Conservation (phyloP, 92 coral and sea anemone genomes). For the Phymanthus crucifer region DNA sequence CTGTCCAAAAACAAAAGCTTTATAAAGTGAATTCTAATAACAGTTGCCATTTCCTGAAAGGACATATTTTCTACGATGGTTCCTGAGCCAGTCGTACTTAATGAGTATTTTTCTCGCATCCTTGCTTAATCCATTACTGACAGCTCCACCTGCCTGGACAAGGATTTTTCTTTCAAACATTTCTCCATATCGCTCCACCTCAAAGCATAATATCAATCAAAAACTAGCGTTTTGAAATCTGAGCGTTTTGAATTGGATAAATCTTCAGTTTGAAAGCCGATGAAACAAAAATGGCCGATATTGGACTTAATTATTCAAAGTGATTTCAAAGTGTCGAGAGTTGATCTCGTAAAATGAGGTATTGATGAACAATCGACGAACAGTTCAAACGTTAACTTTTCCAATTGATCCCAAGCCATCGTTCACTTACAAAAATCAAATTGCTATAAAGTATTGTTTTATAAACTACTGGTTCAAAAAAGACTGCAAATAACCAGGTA, state of each 20-base stretch:
- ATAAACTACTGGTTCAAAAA: not conserved
- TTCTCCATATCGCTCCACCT: not conserved
- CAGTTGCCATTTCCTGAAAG: not conserved
- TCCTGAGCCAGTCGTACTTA: not conserved
- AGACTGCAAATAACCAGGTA: not conserved
- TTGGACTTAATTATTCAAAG: not conserved
- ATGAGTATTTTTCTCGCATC: conserved; percentile 9
- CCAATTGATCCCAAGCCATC: not conserved
- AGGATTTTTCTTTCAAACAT: not conserved
- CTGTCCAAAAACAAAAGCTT: not conserved
- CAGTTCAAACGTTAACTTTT: not conserved
- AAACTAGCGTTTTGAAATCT: not conserved
- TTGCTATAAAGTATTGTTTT: not conserved
- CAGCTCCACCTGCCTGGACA: not conserved
- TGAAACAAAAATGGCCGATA: not conserved
- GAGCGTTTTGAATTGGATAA: not conserved
- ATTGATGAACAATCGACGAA: not conserved
- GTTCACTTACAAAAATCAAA: not conserved
- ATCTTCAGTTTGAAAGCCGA: not conserved
- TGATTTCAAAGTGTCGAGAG: not conserved
- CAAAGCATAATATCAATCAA: not conserved
- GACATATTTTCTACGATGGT: not conserved
- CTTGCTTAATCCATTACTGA: conserved; percentile 9
- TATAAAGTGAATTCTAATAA: conserved; percentile 11
- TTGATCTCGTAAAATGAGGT: not conserved